A percentile compares a stretch with the other conserved stretches of the same genome.
These are phyloP conservation scores for Aegotheles bennettii DNA, from an alignment of 2,113 vertebrate species.

Conservation along the genomic window DNA sequence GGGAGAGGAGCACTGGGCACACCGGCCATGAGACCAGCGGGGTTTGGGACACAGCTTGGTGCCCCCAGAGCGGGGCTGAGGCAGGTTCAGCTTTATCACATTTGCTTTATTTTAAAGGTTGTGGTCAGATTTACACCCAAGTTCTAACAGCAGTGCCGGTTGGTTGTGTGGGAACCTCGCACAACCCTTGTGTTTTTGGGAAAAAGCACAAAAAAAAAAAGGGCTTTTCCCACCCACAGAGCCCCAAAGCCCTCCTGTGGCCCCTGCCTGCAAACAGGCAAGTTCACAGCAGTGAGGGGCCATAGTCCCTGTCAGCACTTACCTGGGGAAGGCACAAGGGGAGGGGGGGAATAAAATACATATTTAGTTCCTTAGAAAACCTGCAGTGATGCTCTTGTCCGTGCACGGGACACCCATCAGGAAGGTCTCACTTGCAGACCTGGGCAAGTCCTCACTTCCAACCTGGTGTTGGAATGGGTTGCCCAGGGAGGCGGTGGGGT, in stretches of 20 bases:
- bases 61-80: neutral
- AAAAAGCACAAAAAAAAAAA: too few relatives aligned
- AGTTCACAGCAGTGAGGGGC: rapidly evolving
- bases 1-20: neutral
- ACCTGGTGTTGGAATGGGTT: too few relatives aligned
- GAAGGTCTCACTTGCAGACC: neutral
- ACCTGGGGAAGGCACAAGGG: neutral
- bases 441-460: too few relatives aligned
- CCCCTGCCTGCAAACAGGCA: rapidly evolving
- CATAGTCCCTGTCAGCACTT: rapidly evolving
- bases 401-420: rapidly evolving
- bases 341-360: too few relatives aligned
- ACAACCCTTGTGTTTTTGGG: rapidly evolving
- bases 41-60: neutral
- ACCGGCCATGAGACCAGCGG: rapidly evolving
- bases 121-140: neutral
- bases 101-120: neutral
- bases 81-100: rapidly evolving
- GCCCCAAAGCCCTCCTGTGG: rapidly evolving
- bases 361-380: neutral
- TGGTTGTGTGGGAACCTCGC: neutral
- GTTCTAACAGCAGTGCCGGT: neutral
- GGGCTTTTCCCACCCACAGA: rapidly evolving
- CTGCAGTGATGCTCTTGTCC: neutral
- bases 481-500: too few relatives aligned